Evolutionary conservation across 1,140 invertebrate species (phyloP).

Genomic region (Galendromus occidentalis): DNA sequence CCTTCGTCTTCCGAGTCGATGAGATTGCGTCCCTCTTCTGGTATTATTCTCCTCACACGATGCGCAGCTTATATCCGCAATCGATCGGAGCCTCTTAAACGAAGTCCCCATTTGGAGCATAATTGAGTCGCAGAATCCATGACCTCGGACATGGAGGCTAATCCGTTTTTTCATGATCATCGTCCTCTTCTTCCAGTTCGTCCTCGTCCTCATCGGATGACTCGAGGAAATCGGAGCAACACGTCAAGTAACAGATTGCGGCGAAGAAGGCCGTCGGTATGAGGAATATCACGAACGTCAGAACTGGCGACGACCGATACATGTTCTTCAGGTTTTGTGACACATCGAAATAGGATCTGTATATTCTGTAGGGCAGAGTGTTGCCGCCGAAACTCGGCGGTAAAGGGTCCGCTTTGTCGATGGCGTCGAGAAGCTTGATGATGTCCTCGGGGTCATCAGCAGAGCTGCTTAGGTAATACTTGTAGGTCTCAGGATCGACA

Average conservation of each 20-base stretch:
- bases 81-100: too few relatives aligned
- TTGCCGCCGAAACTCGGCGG: not conserved
- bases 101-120: too few relatives aligned
- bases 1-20: too few relatives aligned
- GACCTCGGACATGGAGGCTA: not conserved
- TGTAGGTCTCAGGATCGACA: constrained; percentile 66
- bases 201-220: constrained; percentile 61
- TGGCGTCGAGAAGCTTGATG: constrained; percentile 23
- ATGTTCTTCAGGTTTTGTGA: constrained; percentile 50
- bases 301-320: constrained; percentile 39
- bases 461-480: constrained; percentile 71
- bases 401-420: constrained; percentile 17
- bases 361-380: not conserved
- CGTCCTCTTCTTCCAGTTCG: constrained; percentile 27
- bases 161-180: not conserved
- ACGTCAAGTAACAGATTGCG: constrained; percentile 81
- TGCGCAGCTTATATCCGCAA: too few relatives aligned
- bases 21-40: too few relatives aligned
- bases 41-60: too few relatives aligned
- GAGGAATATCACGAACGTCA: constrained; percentile 61
- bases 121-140: too few relatives aligned
- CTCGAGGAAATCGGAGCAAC: constrained; percentile 77
- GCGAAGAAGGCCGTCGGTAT: constrained; percentile 70
- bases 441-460: constrained; percentile 31
- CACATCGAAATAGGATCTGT: constrained; percentile 39